Base-by-base conservation (phyloP, 2,797 vertebrate species). In the Premnoplex brunnescens region DNA sequence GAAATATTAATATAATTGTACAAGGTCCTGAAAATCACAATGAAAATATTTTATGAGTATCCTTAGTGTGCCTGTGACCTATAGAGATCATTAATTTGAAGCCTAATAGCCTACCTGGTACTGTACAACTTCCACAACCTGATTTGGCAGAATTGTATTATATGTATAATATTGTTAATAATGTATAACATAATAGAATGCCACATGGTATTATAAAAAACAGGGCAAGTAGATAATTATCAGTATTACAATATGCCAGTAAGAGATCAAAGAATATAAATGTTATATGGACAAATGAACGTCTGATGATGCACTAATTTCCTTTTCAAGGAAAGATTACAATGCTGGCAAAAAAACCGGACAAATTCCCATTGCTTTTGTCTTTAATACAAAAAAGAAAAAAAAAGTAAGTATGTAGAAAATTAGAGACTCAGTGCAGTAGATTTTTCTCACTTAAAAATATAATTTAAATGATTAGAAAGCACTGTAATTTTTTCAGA, bases 381-480 rank as follows among this genome's bases (percentile, higher is more conserved):
- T 81, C 79, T 94, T 90, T 64, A 84, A 54, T 5, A 6, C 43
- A 23, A 68, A 28, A 7, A 48, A 68, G 34, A 34, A 36, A 1
- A 5, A 46, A 36, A 21, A 49, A 54, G 16, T 24, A 60, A 67
- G 9, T 17, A 10, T 34, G 72, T 43, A 82, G 71, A 94, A 85
- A 95, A 97, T 83, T 95, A 94, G 52, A 93, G 37, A 43, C 67
- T 64, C 79, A 59, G 41, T 51, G 62, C 84, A 95, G 89, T 94
- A 94, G 93, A 97, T 94, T 96, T 95, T 96, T 94, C 93, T 97
- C 84, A 93, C 76, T 86, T 95, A 95, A 93, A 97, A 96, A 96
- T 91, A 96, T 96, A 96, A 97, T 97, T 97, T 97, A 92, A 97
- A 93, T 96, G 46, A 97, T 97, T 97, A 97, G 89, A 95, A 98